phyloP scores from a whole-genome alignment of 2,888 invertebrate species.

The Ophion ellenae region DNA sequence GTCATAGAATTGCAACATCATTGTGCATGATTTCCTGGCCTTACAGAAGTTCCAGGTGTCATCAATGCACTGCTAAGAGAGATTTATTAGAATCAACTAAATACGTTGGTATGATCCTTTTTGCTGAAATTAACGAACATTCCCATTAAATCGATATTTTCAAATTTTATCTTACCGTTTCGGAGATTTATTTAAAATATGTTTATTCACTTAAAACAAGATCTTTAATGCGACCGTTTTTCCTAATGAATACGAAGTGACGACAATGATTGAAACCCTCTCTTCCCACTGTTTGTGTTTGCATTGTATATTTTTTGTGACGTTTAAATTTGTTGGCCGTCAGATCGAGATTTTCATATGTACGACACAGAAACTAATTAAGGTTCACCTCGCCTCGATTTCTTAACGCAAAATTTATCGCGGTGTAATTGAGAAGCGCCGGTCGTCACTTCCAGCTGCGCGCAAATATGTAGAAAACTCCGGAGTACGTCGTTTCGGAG shows the following conservation, averaged over 20 bases:
- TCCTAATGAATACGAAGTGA: not conserved
- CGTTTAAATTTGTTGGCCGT: not conserved
- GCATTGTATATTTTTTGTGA: not conserved
- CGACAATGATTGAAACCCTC: not conserved
- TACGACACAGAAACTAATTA: not conserved
- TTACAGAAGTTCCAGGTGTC: too few species aligned
- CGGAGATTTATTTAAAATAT: too few species aligned
- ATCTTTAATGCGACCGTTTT: too few species aligned
- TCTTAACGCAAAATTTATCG: constrained; percentile 1
- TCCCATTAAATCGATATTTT: too few species aligned
- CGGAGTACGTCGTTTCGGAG: constrained; percentile 11
- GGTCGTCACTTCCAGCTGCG: constrained; percentile 7
- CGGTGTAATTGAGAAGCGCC: not conserved
- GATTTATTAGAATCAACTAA: too few species aligned
- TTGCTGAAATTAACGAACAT: too few species aligned
- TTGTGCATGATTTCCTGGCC: too few species aligned
- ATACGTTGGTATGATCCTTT: too few species aligned
- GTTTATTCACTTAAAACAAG: too few species aligned
- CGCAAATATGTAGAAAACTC: constrained; percentile 8
- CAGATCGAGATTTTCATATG: not conserved
- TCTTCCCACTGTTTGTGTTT: not conserved
- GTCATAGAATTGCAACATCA: too few species aligned
- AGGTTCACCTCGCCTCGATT: not conserved
- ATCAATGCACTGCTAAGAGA: too few species aligned
- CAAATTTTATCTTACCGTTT: too few species aligned